Base-by-base conservation (phyloP, 2,888 invertebrate species). In the Sceliomorpha sp. region DNA sequence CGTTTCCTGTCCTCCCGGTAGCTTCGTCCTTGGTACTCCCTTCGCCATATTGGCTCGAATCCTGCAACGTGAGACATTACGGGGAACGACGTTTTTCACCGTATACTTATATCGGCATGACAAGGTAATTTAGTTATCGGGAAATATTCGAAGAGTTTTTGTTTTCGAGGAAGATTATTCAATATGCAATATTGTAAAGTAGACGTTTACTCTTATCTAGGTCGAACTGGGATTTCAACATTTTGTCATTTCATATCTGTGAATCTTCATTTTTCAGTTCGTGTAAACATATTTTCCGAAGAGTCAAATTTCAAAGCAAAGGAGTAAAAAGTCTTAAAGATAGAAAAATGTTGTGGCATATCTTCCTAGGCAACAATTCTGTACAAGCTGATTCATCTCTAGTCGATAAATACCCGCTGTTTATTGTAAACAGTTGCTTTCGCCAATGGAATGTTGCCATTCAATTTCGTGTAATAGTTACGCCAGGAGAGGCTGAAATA, bases 1-100 rank as follows among this genome's bases (percentile, higher is more conserved):
- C 82, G 75, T 81, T 81, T 82, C 59, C 59, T 45, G 55, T 68
- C 63, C 67, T 68, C 56, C 63, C 66, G 55, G 42, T 63, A 59
- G 51, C 53, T 58, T 29, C 36, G 48, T 59, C 55, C 63, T 50
- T 44, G 45, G 32, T 44, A 8, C 13, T 44, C 29, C 31, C 45
- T 50, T 39, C 39, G 50, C 59, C 67, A 48, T 40, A 53, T 66
- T 69, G 55, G 27, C 44, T 31, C 17, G 36, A 60, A 50, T 50
- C 2, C 37, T 14, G 34, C 26, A 15, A 9, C 24, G 29, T 26
- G 37, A 37, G 50, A 8, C 60, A 45, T 32, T 40, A 14, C 36
- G 39, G n/a, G 32, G 29, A 37, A 39, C 59, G 24, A 47, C 42
- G 36, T 69, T 56, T 60, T 60, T 68, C 45, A 36, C 15, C 20